These are phyloP conservation scores for Coranthus polyacanthus DNA, from an alignment of 2,797 vertebrate genomes.

Conservation along the genomic window DNA sequence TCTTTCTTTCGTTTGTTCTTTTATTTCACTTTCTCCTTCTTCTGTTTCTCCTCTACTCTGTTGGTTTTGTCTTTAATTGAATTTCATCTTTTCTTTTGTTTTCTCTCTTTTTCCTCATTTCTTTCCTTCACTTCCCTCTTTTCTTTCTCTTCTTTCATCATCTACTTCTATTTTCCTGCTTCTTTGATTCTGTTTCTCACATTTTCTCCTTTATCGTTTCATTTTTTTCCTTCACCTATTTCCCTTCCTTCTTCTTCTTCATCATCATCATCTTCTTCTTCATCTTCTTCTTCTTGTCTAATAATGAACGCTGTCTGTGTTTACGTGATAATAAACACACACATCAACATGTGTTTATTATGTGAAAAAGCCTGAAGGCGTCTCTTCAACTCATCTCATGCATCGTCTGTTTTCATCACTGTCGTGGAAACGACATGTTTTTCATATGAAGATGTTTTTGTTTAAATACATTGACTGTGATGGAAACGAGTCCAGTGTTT, in stretches of 20 bases:
- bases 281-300: neutral
- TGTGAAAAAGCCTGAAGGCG: neutral
- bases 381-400: neutral
- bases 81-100: neutral
- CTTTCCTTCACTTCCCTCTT: neutral
- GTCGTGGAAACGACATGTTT: neutral
- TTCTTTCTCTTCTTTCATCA: neutral
- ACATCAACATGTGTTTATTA: neutral
- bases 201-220: neutral
- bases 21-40: neutral
- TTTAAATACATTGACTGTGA: too few relatives aligned
- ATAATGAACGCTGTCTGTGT: neutral
- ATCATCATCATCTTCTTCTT: neutral
- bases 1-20: neutral
- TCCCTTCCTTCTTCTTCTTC: neutral
- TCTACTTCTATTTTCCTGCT: too few relatives aligned
- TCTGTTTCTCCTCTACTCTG: neutral
- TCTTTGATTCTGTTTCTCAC: neutral
- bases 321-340: neutral
- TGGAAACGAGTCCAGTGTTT: too few relatives aligned
- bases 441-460: too few relatives aligned
- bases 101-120: neutral
- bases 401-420: neutral
- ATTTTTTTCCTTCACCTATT: too few relatives aligned
- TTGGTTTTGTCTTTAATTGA: too few relatives aligned